Percentiles rank a stretch among this genome's conserved stretches.
Evolutionary conservation across 2,797 vertebrate species (phyloP).

Genomic region (Naso thynnoides): DNA sequence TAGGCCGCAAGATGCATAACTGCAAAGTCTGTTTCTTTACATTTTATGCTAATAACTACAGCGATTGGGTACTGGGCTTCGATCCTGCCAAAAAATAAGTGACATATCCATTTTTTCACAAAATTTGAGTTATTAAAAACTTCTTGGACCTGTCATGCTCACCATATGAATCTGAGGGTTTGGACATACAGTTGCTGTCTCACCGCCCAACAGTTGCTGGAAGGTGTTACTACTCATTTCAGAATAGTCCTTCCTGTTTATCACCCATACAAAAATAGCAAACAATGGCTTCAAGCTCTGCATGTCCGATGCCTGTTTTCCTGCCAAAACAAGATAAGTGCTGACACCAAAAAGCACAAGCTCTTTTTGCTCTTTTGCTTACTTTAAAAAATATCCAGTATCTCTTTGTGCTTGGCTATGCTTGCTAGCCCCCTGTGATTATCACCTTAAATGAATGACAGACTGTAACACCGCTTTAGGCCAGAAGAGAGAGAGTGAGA

Average conservation of each 20-base stretch:
- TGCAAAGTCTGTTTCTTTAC: too few species aligned
- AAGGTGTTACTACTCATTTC: slow-evolving; percentile 35
- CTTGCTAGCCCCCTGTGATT: slow-evolving; percentile 41
- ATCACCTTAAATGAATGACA: slow-evolving; percentile 66
- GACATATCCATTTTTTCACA: background rate
- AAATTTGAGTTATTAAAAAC: background rate
- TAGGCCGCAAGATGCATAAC: too few species aligned
- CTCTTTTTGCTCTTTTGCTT: slow-evolving; percentile 46
- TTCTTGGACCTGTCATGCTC: background rate
- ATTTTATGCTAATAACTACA: too few species aligned
- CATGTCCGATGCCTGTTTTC: slow-evolving; percentile 36
- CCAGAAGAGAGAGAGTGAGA: slow-evolving; percentile 50
- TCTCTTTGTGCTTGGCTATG: slow-evolving; percentile 14
- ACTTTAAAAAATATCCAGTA: slow-evolving; percentile 45
- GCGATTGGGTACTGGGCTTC: too few species aligned
- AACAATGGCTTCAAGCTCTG: slow-evolving; percentile 37
- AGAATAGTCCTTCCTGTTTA: slow-evolving; percentile 31
- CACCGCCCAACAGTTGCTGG: slow-evolving; percentile 9
- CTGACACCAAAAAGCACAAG: slow-evolving; percentile 47
- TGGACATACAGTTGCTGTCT: background rate
- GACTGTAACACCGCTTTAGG: slow-evolving; percentile 52
- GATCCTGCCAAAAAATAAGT: too few species aligned
- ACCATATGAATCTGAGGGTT: background rate
- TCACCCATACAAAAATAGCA: slow-evolving; percentile 35
- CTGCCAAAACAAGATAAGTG: slow-evolving; percentile 48